These are phyloP conservation scores for Parthenolecanium corni DNA, from an alignment of 2,888 invertebrate genomes.

Conservation along the genomic window DNA sequence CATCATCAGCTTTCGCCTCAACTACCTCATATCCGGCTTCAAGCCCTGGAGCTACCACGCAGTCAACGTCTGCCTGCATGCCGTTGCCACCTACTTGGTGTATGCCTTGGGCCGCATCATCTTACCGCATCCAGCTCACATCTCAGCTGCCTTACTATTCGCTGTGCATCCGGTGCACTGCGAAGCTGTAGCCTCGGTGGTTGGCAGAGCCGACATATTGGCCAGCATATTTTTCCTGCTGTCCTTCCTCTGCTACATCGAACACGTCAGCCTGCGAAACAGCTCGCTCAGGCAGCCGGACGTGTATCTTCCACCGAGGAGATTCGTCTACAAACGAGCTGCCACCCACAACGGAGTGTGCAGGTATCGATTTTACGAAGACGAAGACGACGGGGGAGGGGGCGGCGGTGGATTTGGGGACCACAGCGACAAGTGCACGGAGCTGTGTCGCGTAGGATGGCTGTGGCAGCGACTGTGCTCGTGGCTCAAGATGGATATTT, in stretches of 20 bases:
- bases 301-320: not conserved
- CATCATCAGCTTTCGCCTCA: slow-evolving; percentile 75
- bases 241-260: slow-evolving; percentile 73
- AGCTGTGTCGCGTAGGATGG: slow-evolving; percentile 25
- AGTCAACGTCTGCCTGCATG: slow-evolving; percentile 74
- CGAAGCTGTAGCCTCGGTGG: slow-evolving; percentile 90
- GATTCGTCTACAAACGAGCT: not conserved
- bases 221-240: slow-evolving; percentile 82
- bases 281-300: not conserved
- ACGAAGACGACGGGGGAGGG: not conserved
- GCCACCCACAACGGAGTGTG: slow-evolving; percentile 8
- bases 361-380: slow-evolving; percentile 7
- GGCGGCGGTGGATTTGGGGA: slow-evolving; percentile 20
- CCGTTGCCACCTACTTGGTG: slow-evolving; percentile 61
- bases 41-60: slow-evolving; percentile 76
- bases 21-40: slow-evolving; percentile 63
- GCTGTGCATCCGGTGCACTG: slow-evolving; percentile 93
- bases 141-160: slow-evolving; percentile 54
- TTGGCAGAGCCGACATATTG: slow-evolving; percentile 87
- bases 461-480: slow-evolving; percentile 26
- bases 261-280: slow-evolving; percentile 48
- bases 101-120: slow-evolving; percentile 32
- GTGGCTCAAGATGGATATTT: slow-evolving; percentile 21
- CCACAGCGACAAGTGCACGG: slow-evolving; percentile 20
- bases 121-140: slow-evolving; percentile 53